These are phyloP conservation scores for Rotaria sp. DNA, from an alignment of 2,888 invertebrate genomes.

Conservation along the genomic window DNA sequence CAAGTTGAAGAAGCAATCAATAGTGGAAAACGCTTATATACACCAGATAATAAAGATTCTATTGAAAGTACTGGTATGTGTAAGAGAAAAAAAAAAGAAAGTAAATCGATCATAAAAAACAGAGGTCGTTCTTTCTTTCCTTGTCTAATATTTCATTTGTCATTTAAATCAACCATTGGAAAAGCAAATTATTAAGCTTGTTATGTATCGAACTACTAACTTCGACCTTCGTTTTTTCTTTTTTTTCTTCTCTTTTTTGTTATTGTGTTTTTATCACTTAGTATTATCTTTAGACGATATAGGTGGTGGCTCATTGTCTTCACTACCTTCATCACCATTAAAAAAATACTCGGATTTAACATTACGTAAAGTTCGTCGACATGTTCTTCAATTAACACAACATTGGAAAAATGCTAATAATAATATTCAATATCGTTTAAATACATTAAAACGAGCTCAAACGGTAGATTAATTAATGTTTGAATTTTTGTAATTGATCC, in stretches of 20 bases:
- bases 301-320: background rate
- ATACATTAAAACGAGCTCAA: background rate
- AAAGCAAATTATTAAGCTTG: too few species aligned
- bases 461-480: background rate
- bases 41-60: background rate
- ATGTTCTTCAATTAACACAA: slow-evolving; percentile 13
- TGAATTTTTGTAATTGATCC: too few species aligned
- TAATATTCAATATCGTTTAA: background rate
- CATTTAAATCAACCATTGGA: background rate
- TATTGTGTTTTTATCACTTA: background rate
- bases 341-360: slow-evolving; percentile 7
- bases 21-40: background rate
- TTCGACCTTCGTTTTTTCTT: background rate
- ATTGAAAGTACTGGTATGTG: background rate
- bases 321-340: background rate
- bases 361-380: slow-evolving; percentile 17
- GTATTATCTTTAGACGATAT: background rate
- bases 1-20: background rate
- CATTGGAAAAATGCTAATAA: slow-evolving; percentile 12
- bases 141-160: background rate
- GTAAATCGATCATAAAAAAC: too few species aligned
- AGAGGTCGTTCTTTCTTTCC: background rate
- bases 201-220: background rate
- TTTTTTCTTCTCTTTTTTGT: background rate
- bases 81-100: too few species aligned